phyloP scores from a whole-genome alignment of 2,888 invertebrate genomes.

The Meiosimyza decipiens region DNA sequence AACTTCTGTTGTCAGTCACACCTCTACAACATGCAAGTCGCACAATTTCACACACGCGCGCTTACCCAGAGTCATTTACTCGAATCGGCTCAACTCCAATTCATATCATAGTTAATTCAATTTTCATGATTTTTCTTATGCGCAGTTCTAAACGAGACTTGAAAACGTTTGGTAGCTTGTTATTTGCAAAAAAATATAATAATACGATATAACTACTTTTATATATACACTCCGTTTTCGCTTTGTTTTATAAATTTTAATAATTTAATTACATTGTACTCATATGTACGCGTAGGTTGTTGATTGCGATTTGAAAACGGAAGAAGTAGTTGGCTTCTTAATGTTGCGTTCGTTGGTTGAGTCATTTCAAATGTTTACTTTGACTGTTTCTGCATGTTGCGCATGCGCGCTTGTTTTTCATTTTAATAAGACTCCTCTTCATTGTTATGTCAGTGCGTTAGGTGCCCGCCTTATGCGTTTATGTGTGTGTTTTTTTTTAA shows the following conservation, averaged over 20 bases:
- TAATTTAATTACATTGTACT: neutral
- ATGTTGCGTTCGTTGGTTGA: neutral
- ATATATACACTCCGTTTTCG: neutral
- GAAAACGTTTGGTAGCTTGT: conserved; percentile 4
- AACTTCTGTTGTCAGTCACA: no score
- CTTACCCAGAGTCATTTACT: neutral
- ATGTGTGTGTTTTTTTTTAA: no score
- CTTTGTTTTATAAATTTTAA: neutral
- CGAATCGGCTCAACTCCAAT: neutral
- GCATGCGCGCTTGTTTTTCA: conserved; percentile 23
- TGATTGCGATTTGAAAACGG: conserved; percentile 7
- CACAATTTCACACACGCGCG: neutral
- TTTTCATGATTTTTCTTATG: neutral
- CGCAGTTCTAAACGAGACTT: conserved; percentile 30
- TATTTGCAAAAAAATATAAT: conserved; percentile 1
- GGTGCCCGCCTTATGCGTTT: neutral
- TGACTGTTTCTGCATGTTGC: neutral
- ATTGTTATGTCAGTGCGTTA: neutral
- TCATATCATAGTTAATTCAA: conserved; percentile 11
- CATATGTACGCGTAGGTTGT: conserved; percentile 10
- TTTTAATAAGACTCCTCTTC: conserved; percentile 13
- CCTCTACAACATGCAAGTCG: neutral
- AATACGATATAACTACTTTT: neutral
- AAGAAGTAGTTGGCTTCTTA: neutral
- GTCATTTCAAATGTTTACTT: conserved; percentile 3